Evolutionary conservation across 2,888 invertebrate genomes (phyloP), one percentile per base, ranked within the genome.

Genomic region (Philereme vetulata): DNA sequence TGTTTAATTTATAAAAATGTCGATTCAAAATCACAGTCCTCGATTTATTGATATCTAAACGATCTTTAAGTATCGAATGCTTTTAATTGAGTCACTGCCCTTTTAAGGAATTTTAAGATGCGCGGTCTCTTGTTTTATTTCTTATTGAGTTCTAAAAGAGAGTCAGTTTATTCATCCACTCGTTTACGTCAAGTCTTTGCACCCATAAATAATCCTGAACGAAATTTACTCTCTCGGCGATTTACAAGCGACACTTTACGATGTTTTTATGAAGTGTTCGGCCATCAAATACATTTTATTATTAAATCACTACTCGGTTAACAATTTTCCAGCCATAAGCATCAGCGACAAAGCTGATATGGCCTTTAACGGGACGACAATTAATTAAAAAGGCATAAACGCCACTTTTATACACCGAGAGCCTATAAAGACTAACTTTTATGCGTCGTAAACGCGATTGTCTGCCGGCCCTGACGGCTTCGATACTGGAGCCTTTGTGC

Each of bases 391-490:
- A 89, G 80, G 79, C 82, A 88, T 92, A 91, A 92, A 92, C 86
- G 87, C 86, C 87, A 88, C 87, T 91, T 92, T 92, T 92, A 92
- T 90, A 87, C 83, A 86, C 86, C 78, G 77, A 84, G 81, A 80
- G 88, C 81, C 91, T 90, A 92, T 93, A 92, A 93, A 92, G 90
- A 87, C 90, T 92, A 90, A 90, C 90, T 93, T 92, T 93, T 92
- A 92, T 92, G 88, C 81, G 88, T 88, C 91, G 89, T 93, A 93
- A 93, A 92, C 83, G 88, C 86, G 90, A 92, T 92, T 92, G 92
- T 90, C 87, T 88, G 85, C 78, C 80, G 85, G 81, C 85, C 83
- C 85, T 79, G 83, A 77, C 85, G 84, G 80, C 81, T 80, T 81
- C 81, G 84, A 84, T 82, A 79, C 84, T 78, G 78, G 69, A 72